Percentiles rank a stretch among this genome's conserved stretches.
phyloP scores from a whole-genome alignment of 2,888 invertebrate species.

The Cantharis rufa region DNA sequence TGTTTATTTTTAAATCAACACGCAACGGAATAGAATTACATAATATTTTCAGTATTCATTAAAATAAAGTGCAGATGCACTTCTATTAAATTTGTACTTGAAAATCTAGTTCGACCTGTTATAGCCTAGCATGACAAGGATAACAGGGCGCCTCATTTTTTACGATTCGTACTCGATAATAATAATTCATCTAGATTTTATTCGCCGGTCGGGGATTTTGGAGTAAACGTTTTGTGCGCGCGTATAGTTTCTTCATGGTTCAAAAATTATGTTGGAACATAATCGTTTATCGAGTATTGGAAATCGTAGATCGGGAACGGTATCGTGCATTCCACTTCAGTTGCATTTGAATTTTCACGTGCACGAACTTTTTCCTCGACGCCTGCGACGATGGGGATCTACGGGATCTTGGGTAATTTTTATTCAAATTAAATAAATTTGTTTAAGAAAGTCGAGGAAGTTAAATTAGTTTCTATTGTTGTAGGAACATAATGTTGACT shows the following conservation, averaged over 20 bases:
- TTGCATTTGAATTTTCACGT: constrained; percentile 61
- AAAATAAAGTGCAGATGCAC: constrained; percentile 18
- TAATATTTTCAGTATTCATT: not conserved
- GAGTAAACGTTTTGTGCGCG: not conserved
- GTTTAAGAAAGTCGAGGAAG: not conserved
- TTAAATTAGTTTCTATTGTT: not conserved
- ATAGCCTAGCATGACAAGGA: constrained; percentile 25
- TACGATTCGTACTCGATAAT: not conserved
- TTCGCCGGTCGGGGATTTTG: not conserved
- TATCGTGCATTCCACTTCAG: constrained; percentile 60
- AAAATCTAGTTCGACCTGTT: constrained; percentile 55
- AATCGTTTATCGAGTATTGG: constrained; percentile 34
- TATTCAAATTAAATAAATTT: not conserved
- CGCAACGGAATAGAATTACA: not conserved
- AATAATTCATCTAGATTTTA: not conserved
- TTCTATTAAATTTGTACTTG: constrained; percentile 42
- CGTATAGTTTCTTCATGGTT: not conserved
- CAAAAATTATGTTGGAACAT: constrained; percentile 46
- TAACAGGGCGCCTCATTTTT: constrained; percentile 28
- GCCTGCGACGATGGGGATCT: constrained; percentile 73
- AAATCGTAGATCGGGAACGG: constrained; percentile 52
- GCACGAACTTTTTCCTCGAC: constrained; percentile 64
- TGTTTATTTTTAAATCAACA: not conserved
- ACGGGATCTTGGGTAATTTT: constrained; percentile 72
- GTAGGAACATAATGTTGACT: not conserved